Evolutionary conservation across 23 tunicate genomes (phyloP).

Genomic region (Ciona savignyi): DNA sequence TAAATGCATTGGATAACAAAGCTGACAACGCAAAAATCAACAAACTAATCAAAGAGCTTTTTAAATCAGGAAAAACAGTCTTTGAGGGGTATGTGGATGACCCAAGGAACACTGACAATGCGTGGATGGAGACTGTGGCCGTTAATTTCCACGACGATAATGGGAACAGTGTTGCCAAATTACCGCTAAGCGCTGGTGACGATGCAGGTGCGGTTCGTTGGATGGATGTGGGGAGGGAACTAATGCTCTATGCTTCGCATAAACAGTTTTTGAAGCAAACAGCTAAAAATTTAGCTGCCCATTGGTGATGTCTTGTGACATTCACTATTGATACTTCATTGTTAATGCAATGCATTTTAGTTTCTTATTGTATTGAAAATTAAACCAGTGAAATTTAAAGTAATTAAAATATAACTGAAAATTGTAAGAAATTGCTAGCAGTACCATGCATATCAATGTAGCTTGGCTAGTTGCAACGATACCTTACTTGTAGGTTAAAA

Average conservation of each 20-base stretch:
- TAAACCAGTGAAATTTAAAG: no score
- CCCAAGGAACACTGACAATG: conserved; percentile 92
- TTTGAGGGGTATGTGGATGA: conserved; percentile 91
- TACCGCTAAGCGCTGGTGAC: conserved; percentile 86
- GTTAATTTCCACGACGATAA: conserved; percentile 86
- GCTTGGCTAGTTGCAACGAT: no score
- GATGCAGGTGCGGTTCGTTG: conserved; percentile 88
- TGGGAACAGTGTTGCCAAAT: conserved; percentile 40
- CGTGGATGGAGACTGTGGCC: conserved; percentile 98
- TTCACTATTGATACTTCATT: no score
- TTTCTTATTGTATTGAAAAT: no score
- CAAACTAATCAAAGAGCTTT: conserved; percentile 27
- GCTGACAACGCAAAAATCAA: conserved; percentile 29
- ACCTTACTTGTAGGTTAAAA: no score
- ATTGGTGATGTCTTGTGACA: conserved; percentile 81
- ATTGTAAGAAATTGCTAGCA: no score
- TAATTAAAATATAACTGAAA: no score
- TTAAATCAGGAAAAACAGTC: conserved; percentile 37
- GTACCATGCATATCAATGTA: no score
- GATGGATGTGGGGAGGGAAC: conserved; percentile 47
- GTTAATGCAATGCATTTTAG: no score
- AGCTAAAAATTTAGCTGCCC: conserved; percentile 48
- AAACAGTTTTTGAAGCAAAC: conserved; percentile 31
- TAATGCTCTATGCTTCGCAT: conserved; percentile 72
- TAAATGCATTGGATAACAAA: conserved; percentile 43